phyloP scores from a whole-genome alignment of 2,797 vertebrate genomes.

The Gymnoscopelus braueri region DNA sequence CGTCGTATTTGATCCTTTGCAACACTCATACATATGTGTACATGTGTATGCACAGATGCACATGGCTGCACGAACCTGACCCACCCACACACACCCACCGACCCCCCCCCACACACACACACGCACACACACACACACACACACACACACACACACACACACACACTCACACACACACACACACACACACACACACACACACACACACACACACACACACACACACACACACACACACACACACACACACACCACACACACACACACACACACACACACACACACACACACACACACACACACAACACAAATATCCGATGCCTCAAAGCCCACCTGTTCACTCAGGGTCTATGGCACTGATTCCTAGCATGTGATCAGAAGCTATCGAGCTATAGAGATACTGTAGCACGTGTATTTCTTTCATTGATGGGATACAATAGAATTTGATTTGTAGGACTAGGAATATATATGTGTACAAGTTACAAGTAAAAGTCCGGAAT shows the following conservation, averaged over 20 bases:
- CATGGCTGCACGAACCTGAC: not conserved
- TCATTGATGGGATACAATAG: not conserved
- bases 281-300: not conserved
- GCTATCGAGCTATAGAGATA: no score
- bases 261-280: constrained; percentile 1
- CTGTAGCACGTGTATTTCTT: no score
- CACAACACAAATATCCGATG: not conserved
- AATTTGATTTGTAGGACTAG: no score
- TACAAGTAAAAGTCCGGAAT: no score
- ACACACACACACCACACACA: not conserved
- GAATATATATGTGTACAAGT: no score
- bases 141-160: not conserved
- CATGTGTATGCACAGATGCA: no score
- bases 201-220: not conserved
- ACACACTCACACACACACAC: not conserved
- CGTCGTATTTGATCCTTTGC: no score
- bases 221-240: no score
- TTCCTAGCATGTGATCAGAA: not conserved
- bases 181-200: not conserved
- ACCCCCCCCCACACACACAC: not conserved
- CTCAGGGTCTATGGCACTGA: constrained; percentile 1
- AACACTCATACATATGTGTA: no score
- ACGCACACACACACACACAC: constrained; percentile 5
- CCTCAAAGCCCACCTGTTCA: constrained; percentile 2
- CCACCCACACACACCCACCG: no score